Conservation (phyloP, 2,888 invertebrate genomes). For the Drosophila dives region DNA sequence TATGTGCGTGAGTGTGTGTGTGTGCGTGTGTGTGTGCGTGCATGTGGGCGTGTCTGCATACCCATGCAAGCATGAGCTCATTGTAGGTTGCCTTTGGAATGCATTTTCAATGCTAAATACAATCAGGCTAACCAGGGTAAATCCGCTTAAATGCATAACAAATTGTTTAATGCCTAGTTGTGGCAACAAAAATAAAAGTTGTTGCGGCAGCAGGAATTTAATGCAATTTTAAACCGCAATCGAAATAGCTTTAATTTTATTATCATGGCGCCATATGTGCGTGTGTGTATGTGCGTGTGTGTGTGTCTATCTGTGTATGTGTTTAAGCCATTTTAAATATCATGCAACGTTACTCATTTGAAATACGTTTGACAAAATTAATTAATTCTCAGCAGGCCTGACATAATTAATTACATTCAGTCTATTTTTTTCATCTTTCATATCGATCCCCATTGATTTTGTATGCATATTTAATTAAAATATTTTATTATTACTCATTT, state of each 20-base stretch:
- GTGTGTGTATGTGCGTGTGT: conserved; percentile 7
- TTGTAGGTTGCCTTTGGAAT: conserved; percentile 10
- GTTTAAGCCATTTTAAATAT: conserved; percentile 18
- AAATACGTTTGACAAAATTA: conserved; percentile 59
- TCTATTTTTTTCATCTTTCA: conserved; percentile 2
- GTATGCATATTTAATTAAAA: conserved; percentile 35
- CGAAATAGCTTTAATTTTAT: conserved; percentile 63
- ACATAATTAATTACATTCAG: conserved; percentile 57
- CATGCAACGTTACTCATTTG: conserved; percentile 36
- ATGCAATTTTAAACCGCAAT: conserved; percentile 61
- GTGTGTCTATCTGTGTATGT: conserved; percentile 8
- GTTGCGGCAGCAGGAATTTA: conserved; percentile 45
- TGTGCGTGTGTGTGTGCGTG: conserved; percentile 3
- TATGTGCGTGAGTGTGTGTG: conserved; percentile 5
- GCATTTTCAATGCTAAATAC: conserved; percentile 38
- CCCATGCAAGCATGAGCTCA: conserved; percentile 4
- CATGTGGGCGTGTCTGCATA: conserved; percentile 10
- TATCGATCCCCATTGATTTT: conserved; percentile 20
- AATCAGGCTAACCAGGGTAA: conserved; percentile 29
- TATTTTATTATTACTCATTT: conserved; percentile 25
- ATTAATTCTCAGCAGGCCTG: conserved; percentile 63
- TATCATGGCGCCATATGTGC: conserved; percentile 12
- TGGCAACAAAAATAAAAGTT: conserved; percentile 1
- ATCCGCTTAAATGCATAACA: conserved; percentile 54
- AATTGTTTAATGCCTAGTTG: conserved; percentile 54